Conservation (phyloP, 2,113 vertebrate species). For the Ancistrus triradiatus region DNA sequence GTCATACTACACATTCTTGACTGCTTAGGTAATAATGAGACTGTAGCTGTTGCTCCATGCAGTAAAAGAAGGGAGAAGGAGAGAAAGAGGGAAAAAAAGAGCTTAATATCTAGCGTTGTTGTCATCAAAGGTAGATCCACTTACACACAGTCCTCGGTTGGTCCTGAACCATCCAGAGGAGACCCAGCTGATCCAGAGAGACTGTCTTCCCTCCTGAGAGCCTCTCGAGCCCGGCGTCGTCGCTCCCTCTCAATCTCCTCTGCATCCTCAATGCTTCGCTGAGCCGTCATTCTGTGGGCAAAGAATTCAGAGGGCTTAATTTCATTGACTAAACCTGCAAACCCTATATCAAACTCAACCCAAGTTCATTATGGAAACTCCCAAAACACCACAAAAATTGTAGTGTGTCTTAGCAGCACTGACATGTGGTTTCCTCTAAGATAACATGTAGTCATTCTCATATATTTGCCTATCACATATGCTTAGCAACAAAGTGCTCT, state of each 20-base stretch:
- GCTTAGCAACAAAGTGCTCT: too few relatives aligned
- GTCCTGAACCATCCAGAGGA: conserved; percentile 36
- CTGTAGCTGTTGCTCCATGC: conserved; percentile 47
- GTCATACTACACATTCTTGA: conserved; percentile 58
- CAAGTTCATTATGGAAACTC: too few relatives aligned
- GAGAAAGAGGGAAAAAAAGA: too few relatives aligned
- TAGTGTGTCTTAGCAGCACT: too few relatives aligned
- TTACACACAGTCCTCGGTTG: conserved; percentile 52
- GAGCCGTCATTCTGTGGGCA: conserved; percentile 75
- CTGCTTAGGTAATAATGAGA: conserved; percentile 56
- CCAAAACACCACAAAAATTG: too few relatives aligned
- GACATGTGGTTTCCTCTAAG: too few relatives aligned
- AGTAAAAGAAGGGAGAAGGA: neutral
- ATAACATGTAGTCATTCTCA: too few relatives aligned
- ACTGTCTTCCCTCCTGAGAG: conserved; percentile 31
- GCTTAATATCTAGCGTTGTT: neutral
- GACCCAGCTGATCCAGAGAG: conserved; percentile 38
- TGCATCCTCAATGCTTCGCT: conserved; percentile 83
- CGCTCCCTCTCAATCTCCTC: conserved; percentile 80
- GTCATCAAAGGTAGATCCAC: neutral
- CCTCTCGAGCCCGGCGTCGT: conserved; percentile 66
- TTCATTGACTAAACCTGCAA: neutral
- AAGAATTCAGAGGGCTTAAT: neutral
- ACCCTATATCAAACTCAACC: too few relatives aligned
- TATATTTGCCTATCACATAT: too few relatives aligned